Base-by-base conservation (phyloP, 2,113 vertebrate species). In the Cariama cristata region DNA sequence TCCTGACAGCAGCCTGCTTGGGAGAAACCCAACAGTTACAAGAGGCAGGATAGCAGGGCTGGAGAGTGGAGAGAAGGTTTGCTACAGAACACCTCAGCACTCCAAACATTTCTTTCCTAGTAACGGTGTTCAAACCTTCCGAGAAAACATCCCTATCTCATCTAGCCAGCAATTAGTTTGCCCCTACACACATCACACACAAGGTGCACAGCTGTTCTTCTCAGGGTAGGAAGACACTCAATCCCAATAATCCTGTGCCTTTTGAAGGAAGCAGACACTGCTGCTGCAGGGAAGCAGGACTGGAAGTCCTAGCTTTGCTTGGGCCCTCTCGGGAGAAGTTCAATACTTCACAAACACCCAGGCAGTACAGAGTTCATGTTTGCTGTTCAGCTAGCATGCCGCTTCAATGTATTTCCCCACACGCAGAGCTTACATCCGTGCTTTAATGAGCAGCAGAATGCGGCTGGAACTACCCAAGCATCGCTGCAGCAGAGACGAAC, bases 391-490 rank as follows among this genome's bases (percentile, higher is more conserved):
- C n/a, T 18, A 52, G 2, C 15, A 28, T 2, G 5, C 19, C 44
- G 3, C n/a, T 38, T 52, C 32, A 79, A 47, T 16, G 28, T 20
- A 30, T 21, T 60, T 62, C 23, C 63, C 33, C 59, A 28, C 8
- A 10, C 0, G 0, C 40, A 42, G 27, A 59, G 30, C n/a, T 53
- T 14, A 14, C 20, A 22, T 5, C 67, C 47, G 35, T 5, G 14
- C 33, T 56, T 40, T 40, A 28, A 40, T 26, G 14, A 71, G 40
- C 1, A 4, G 47, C 42, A 79, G 26, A 58, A 38, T 1, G 3
- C 10, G 27, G 15, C 6, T 53, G 24, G 17, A 73, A 40, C 53
- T 42, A 30, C 27, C 53, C 3, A 5, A 63, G 44, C 42, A 75
- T 14, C 8, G 0, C 73, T 59, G 38, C 56, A 74, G 81, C 0